Evolutionary conservation across 2,113 vertebrate genomes (phyloP).

Genomic region (Piaya cayana): DNA sequence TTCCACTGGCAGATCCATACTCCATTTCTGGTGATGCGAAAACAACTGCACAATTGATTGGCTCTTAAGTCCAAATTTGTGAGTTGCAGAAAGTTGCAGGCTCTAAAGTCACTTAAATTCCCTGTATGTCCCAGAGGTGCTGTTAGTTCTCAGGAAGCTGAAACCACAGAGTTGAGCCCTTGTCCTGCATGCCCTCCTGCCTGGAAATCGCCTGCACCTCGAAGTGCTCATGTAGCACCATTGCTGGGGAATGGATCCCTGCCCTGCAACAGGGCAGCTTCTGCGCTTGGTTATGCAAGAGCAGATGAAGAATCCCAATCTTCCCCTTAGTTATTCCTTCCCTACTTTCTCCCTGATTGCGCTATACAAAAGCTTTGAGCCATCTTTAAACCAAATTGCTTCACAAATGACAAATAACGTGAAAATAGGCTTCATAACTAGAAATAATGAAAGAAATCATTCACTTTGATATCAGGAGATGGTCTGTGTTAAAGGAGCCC

Average conservation of each 20-base stretch:
- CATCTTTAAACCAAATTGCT: conserved; percentile 63
- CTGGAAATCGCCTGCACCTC: background rate
- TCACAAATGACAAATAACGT: conserved; percentile 72
- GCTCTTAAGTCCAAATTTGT: conserved; percentile 35
- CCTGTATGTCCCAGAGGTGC: background rate
- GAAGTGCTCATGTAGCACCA: fast-evolving
- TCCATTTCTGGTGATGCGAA: conserved; percentile 20
- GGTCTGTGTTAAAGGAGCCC: conserved; percentile 56
- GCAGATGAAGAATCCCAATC: conserved; percentile 3
- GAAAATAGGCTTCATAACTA: conserved; percentile 70
- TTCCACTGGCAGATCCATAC: conserved; percentile 32
- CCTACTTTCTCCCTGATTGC: conserved; percentile 45
- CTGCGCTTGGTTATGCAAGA: background rate
- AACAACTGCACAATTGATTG: conserved; percentile 25
- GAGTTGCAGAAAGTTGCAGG: background rate
- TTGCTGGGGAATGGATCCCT: background rate
- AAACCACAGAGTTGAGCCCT: background rate
- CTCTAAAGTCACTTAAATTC: conserved; percentile 3
- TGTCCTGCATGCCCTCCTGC: background rate
- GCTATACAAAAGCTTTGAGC: conserved; percentile 53
- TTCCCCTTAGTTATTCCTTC: conserved; percentile 31
- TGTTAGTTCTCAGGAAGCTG: background rate
- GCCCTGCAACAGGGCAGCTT: background rate
- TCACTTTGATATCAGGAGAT: conserved; percentile 51
- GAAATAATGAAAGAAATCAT: conserved; percentile 74